phyloP scores from a whole-genome alignment of 2,797 vertebrate species.

The Graptemys geographica region DNA sequence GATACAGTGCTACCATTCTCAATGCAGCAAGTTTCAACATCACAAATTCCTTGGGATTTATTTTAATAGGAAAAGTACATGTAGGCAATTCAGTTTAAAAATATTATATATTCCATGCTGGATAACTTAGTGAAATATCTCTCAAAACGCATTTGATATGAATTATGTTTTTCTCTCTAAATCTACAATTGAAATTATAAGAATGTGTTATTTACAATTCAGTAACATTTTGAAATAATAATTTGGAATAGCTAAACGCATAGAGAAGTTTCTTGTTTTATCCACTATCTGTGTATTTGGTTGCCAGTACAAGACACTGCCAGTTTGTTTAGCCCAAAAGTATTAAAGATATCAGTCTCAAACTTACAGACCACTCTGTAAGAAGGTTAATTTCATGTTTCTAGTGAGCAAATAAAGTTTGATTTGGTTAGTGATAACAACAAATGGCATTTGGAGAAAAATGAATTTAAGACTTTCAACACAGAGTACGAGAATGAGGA shows the following conservation, averaged over 20 bases:
- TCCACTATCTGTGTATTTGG: conserved; percentile 11
- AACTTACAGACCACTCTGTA: conserved; percentile 11
- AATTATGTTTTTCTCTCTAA: conserved; percentile 28
- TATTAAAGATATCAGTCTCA: not conserved
- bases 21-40: conserved; percentile 12
- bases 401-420: conserved; percentile 32
- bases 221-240: conserved; percentile 7
- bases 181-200: not conserved
- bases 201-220: not conserved
- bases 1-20: conserved; percentile 4
- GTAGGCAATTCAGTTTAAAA: conserved; percentile 33
- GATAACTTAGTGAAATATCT: conserved; percentile 29
- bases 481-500: not conserved
- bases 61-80: conserved; percentile 48
- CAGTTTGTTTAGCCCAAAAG: not conserved
- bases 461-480: conserved; percentile 21
- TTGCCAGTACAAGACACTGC: conserved; percentile 47
- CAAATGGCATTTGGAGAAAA: conserved; percentile 47
- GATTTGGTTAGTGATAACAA: conserved; percentile 53
- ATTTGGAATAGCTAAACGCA: not conserved
- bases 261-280: not conserved
- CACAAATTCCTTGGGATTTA: conserved; percentile 10
- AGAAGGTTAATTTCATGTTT: conserved; percentile 18
- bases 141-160: conserved; percentile 1
- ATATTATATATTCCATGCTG: not conserved